A percentile compares a stretch with the other conserved stretches of the same genome.
Conservation (phyloP, 2,797 vertebrate genomes). For the Rostrhamus sociabilis region DNA sequence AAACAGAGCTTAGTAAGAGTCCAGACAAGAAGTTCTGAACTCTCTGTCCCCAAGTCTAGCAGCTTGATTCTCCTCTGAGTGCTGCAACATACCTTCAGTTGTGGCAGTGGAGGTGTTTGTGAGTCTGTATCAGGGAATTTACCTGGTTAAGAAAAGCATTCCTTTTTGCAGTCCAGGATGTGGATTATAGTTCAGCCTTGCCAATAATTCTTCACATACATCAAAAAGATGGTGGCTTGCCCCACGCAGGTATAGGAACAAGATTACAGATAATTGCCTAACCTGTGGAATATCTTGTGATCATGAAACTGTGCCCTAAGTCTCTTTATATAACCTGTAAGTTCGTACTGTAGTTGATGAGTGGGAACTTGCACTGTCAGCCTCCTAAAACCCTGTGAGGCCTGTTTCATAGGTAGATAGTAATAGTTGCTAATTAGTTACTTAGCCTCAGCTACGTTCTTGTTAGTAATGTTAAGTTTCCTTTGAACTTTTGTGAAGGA, state of each 20-base stretch:
- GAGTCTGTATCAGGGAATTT: neutral
- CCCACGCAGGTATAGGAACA: neutral
- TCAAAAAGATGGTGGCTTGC: neutral
- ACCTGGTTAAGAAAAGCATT: neutral
- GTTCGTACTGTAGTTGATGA: neutral
- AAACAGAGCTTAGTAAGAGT: neutral
- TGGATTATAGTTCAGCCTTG: neutral
- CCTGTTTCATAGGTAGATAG: neutral
- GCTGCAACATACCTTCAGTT: neutral
- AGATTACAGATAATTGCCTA: neutral
- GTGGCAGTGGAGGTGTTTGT: neutral
- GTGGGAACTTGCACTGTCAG: neutral
- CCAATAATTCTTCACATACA: neutral
- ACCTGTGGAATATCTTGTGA: neutral
- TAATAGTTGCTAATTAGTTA: neutral
- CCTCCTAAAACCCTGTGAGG: neutral
- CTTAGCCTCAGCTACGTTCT: neutral
- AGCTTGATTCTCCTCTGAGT: neutral
- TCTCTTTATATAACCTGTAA: neutral
- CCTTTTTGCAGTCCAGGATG: neutral
- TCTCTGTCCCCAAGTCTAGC: neutral
- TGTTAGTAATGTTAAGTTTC: neutral
- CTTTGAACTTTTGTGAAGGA: neutral
- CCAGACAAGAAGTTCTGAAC: neutral
- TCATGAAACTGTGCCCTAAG: neutral